phyloP scores from a whole-genome alignment of 2,113 vertebrate genomes.

The Sander vitreus region DNA sequence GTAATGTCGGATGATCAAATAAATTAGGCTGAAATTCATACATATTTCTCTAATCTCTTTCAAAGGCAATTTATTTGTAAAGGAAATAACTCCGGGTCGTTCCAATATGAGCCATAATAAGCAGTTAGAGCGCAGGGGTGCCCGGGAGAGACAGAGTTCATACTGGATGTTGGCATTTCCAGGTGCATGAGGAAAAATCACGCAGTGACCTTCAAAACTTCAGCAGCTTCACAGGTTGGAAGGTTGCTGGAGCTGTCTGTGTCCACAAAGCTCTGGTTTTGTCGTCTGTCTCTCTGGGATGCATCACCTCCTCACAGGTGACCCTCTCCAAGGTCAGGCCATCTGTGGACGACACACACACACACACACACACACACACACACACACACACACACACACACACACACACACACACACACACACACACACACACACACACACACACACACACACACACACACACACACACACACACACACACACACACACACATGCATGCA shows the following conservation, averaged over 20 bases:
- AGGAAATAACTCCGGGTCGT: conserved; percentile 87
- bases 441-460: background rate
- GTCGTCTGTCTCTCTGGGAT: conserved; percentile 15
- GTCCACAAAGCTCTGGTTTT: conserved; percentile 5
- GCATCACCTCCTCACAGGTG: conserved; percentile 41
- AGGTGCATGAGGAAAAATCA: conserved; percentile 40
- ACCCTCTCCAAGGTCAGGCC: conserved; percentile 82
- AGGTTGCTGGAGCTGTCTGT: conserved; percentile 17
- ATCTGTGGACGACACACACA: conserved; percentile 17
- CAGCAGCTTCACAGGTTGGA: conserved; percentile 20
- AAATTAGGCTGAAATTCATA: conserved; percentile 97
- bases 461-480: conserved; percentile 52
- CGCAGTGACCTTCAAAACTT: conserved; percentile 75
- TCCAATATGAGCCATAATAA: conserved; percentile 82
- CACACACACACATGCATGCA: conserved; percentile 42
- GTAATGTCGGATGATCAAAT: conserved; percentile 99
- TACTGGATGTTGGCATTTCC: conserved; percentile 52
- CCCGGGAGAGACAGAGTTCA: conserved; percentile 43
- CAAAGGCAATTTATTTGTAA: conserved; percentile 92
- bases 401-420: conserved; percentile 22
- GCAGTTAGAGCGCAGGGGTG: conserved; percentile 58
- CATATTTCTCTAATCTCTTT: conserved; percentile 96
- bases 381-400: conserved; percentile 39
- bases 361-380: background rate
- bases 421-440: background rate